phyloP scores from a whole-genome alignment of 2,113 vertebrate species.

The Ceyx cyanopectus region DNA sequence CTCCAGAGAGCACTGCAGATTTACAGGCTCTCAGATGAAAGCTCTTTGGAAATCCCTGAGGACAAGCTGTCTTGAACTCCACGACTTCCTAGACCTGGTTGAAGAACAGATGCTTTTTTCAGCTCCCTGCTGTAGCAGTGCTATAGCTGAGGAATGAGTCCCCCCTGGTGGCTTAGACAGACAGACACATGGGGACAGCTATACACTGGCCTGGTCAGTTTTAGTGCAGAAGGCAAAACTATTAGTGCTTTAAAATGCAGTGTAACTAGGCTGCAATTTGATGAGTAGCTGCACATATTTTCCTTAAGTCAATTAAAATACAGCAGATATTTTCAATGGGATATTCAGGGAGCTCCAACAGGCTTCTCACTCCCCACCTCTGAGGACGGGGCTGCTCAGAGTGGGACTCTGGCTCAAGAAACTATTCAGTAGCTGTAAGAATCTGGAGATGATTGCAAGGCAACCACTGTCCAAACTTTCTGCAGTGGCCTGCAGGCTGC shows the following conservation, averaged over 20 bases:
- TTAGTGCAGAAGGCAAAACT: background rate
- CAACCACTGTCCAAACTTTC: too few relatives aligned
- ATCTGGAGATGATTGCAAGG: too few relatives aligned
- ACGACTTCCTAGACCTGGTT: background rate
- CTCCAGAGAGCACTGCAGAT: background rate
- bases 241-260: background rate
- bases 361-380: too few relatives aligned
- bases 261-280: background rate
- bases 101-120: background rate
- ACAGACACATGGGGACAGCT: background rate
- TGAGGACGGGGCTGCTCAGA: too few relatives aligned
- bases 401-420: too few relatives aligned
- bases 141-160: constrained; percentile 45
- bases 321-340: too few relatives aligned
- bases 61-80: background rate
- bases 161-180: constrained; percentile 54
- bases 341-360: too few relatives aligned
- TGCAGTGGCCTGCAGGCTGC: too few relatives aligned
- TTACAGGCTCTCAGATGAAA: background rate
- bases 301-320: too few relatives aligned
- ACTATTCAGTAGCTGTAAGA: too few relatives aligned
- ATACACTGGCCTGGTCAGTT: background rate
- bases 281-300: too few relatives aligned
- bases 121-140: background rate
- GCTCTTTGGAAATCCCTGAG: background rate